Evolutionary conservation across 2,113 vertebrate genomes (phyloP), one percentile per base, ranked within the genome.

Genomic region (Melanerpes aurifrons): DNA sequence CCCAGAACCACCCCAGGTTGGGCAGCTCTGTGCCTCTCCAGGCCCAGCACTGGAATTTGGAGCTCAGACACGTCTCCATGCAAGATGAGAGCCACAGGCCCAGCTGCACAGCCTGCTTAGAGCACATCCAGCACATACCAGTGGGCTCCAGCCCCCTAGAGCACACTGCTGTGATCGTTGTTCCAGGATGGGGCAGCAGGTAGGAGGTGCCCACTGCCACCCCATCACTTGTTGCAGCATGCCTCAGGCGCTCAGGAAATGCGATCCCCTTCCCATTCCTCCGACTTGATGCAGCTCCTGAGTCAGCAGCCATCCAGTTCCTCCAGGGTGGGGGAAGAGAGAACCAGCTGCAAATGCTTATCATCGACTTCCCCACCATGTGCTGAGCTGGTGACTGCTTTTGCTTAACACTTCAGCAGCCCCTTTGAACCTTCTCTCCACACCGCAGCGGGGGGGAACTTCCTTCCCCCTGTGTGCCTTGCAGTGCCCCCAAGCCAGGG

Each of bases 301-400:
- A 94, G 79, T 86, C 93, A 95, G 90, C 90, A 95, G 68, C 57
- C 10, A 0, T 53, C n/a, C 64, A 50, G 92, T 70, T 87, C 87
- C 94, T 90, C 61, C 28, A 1, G 31, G 31, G 69, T 7, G 28
- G 57, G 56, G 18, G 62, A 56, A 40, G 28, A 29, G 22, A 54
- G 47, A 87, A 81, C 82, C 94, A 92, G 87, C 93, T 93, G 92
- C 88, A 88, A 84, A 67, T 15, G 54, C 79, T 95, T 92, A 83
- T 43, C 87, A 62, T 48, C 9, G 2, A 89, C 93, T 90, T 95
- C 92, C 81, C 80, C 80, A 68, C 64, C 85, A 87, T 28, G 66
- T 64, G 82, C 82, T 40, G 62, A 93, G 77, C 62, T 1, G 0
- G 54, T 19, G 79, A 28, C 85, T 77, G 79, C 61, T 91, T 91